phyloP scores from a whole-genome alignment of 2,113 vertebrate genomes.

The Chauna torquata region DNA sequence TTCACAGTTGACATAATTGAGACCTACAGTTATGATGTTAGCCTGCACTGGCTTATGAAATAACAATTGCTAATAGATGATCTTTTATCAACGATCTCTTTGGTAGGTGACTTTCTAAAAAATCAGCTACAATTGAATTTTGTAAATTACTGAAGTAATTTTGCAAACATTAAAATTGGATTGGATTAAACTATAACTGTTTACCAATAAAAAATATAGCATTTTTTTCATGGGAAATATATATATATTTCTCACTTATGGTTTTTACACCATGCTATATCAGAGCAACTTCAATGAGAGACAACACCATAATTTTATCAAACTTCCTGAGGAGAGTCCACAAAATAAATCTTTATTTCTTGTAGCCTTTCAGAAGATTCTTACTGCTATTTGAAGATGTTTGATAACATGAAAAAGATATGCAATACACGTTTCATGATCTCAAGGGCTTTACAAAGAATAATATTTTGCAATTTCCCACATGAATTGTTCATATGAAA shows the following conservation, averaged over 20 bases:
- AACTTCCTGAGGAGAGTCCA: background rate
- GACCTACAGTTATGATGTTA: background rate
- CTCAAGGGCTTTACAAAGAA: background rate
- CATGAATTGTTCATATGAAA: background rate
- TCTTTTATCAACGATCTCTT: background rate
- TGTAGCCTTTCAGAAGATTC: background rate
- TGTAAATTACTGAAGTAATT: background rate
- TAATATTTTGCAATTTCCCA: background rate
- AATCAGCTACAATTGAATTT: background rate
- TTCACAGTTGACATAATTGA: background rate
- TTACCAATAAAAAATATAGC: background rate
- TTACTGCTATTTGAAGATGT: background rate
- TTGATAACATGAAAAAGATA: background rate
- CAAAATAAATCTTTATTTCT: background rate
- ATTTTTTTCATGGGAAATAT: background rate
- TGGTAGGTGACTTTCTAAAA: background rate
- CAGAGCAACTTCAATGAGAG: background rate
- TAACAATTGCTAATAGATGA: background rate
- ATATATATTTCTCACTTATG: background rate
- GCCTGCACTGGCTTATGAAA: background rate
- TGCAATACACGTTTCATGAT: background rate
- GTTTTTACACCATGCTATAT: background rate
- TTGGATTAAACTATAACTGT: background rate
- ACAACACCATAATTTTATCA: background rate
- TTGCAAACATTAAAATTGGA: background rate